Conservation (phyloP, 1,140 invertebrate species). For the Listronotus bonariensis region DNA sequence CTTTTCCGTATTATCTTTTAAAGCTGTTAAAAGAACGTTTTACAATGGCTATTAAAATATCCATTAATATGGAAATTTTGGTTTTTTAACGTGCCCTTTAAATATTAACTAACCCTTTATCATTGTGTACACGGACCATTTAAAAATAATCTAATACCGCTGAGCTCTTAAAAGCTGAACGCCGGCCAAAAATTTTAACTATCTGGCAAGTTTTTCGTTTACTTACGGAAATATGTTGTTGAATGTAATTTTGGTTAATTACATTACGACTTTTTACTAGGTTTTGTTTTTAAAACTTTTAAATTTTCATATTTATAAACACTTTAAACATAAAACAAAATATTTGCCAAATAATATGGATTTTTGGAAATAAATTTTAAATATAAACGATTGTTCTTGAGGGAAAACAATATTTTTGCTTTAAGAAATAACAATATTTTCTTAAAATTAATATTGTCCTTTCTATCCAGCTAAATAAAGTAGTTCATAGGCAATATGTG, state of each 20-base stretch:
- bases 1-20: conserved; percentile 12
- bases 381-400: too few relatives aligned
- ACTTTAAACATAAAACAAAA: too few relatives aligned
- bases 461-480: neutral
- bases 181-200: conserved; percentile 22
- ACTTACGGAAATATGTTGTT: neutral
- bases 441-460: neutral
- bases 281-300: too few relatives aligned
- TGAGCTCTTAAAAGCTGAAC: conserved; percentile 20
- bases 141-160: conserved; percentile 34
- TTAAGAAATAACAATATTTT: too few relatives aligned
- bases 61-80: conserved; percentile 35
- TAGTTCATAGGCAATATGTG: too few relatives aligned
- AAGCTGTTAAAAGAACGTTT: conserved; percentile 13
- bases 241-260: too few relatives aligned
- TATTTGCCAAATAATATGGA: too few relatives aligned
- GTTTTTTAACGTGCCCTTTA: conserved; percentile 25
- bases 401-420: too few relatives aligned
- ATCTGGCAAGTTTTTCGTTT: conserved; percentile 21
- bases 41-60: conserved; percentile 16
- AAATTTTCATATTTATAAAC: too few relatives aligned
- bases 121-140: conserved; percentile 31
- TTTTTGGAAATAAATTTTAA: too few relatives aligned
- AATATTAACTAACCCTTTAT: conserved; percentile 35
- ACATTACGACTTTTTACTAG: too few relatives aligned